These are phyloP conservation scores for Gyrodactylus salaris DNA, from an alignment of 1,140 invertebrate species.

Conservation along the genomic window DNA sequence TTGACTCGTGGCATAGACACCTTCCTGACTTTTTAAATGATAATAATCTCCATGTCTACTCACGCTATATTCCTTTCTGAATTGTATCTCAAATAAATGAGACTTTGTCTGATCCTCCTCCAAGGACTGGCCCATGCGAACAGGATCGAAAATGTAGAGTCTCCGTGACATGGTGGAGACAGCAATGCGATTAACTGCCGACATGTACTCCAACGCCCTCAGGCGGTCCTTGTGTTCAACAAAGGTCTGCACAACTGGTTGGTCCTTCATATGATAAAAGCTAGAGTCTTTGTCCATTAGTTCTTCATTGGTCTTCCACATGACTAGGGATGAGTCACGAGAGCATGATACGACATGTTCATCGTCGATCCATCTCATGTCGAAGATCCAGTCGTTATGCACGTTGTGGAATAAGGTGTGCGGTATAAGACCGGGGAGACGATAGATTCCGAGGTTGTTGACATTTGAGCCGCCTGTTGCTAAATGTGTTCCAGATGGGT, in stretches of 20 bases:
- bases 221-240: background rate
- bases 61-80: background rate
- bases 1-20: too few relatives aligned
- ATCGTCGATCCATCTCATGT: slow-evolving; percentile 76
- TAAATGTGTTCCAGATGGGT: slow-evolving; percentile 51
- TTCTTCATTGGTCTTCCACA: slow-evolving; percentile 1
- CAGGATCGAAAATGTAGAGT: slow-evolving; percentile 2
- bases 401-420: slow-evolving; percentile 47
- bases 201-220: slow-evolving; percentile 1
- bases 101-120: background rate
- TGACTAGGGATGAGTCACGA: slow-evolving; percentile 1
- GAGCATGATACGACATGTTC: slow-evolving; percentile 56
- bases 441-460: slow-evolving; percentile 62
- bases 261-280: background rate
- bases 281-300: background rate
- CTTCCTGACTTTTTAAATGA: too few relatives aligned
- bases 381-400: slow-evolving; percentile 71
- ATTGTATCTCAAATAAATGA: background rate
- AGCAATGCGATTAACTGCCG: background rate
- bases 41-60: too few relatives aligned
- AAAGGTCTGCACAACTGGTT: background rate
- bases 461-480: slow-evolving; percentile 67
- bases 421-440: slow-evolving; percentile 58
- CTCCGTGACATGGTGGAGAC: background rate
- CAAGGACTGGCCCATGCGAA: background rate